Base-by-base conservation (phyloP, 2,797 vertebrate genomes). In the Clarias pachynema region DNA sequence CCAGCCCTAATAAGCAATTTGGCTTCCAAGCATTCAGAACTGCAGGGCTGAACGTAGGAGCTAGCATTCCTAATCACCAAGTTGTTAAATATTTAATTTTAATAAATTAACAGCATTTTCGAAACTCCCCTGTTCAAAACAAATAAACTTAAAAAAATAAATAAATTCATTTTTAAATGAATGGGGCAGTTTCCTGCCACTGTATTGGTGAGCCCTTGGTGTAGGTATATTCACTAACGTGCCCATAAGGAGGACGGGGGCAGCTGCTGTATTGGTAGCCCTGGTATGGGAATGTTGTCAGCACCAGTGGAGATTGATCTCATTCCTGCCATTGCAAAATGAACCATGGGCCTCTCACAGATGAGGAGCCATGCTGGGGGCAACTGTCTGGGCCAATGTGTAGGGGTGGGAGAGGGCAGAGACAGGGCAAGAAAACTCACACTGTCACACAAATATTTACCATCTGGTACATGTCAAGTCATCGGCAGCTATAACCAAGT, bases 291-390 rank as follows among this genome's bases (percentile, higher is more conserved):
- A 91, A 88, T 53, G 49, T 85, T 83, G 63, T 88, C 88, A 85
- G 84, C 82, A 37, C 62, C 82, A 49, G 72, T 89, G 87, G 89
- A 90, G 88, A 91, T 88, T 87, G 82, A 72, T 90, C 84, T 88
- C 91, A 94, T 94, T 94, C 93, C 92, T 89, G 26, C 81, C 88
- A 91, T 94, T 88, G 89, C 88, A 87, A 59, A 88, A 88, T 89
- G 91, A 75, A 70, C 68, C 5, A 53, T 75, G 81, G 65, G 74
- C 37, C 66, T 22, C 37, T 15, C 59, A 77, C 57, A 84, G 8
- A 85, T 60, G 65, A 56, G 68, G 20, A 60, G 68, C 65, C 29
- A 79, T 62, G 34, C 62, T 20, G 29, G 44, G 86, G 70, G 68
- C 84, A 87, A 84, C 57, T 86, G 86, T 66, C 53, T 59, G 56